Evolutionary conservation across 1,140 invertebrate species (phyloP).

Genomic region (Platorchestia sp.): DNA sequence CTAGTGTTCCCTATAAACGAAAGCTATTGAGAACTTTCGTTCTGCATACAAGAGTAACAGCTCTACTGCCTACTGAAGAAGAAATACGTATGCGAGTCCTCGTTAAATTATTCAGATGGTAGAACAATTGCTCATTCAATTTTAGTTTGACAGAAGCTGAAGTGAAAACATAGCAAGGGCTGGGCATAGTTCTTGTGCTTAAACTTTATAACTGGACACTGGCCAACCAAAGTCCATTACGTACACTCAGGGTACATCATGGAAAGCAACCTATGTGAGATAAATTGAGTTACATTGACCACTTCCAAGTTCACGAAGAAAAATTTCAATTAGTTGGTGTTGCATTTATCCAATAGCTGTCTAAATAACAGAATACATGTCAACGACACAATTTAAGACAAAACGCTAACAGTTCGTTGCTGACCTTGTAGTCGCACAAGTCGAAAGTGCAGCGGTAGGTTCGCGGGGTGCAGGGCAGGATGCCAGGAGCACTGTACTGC

Average conservation of each 20-base stretch:
- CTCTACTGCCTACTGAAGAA: too few species aligned
- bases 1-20: too few species aligned
- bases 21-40: too few species aligned
- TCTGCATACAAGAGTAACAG: too few species aligned
- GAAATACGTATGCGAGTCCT: too few species aligned
- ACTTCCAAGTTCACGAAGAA: background rate
- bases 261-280: background rate
- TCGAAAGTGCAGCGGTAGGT: slow-evolving; percentile 75
- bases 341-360: background rate
- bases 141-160: too few species aligned
- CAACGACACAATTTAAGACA: background rate
- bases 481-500: slow-evolving; percentile 75
- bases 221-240: background rate
- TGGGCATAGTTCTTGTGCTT: too few species aligned
- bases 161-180: too few species aligned
- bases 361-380: background rate
- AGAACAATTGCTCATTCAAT: too few species aligned
- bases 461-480: slow-evolving; percentile 71
- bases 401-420: background rate
- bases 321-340: background rate
- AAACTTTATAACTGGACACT: too few species aligned
- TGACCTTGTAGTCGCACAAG: slow-evolving; percentile 78
- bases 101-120: too few species aligned
- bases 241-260: background rate
- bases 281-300: background rate